A percentile compares a stretch with the other conserved stretches of the same genome.
phyloP scores from a whole-genome alignment of 2,888 invertebrate genomes.

The Drosophila tripunctata region DNA sequence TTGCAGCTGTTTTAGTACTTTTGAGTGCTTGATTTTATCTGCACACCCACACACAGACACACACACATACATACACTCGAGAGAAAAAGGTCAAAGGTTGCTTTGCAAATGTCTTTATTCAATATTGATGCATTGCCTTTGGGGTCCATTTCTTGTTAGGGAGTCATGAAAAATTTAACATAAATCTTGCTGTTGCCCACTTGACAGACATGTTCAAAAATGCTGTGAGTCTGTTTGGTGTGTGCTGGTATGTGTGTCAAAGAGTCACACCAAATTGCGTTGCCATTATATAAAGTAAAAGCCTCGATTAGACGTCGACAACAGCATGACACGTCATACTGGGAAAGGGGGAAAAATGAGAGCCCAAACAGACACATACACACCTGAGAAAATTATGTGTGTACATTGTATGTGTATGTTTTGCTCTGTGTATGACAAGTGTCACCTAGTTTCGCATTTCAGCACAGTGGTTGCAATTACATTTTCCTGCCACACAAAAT shows the following conservation, averaged over 20 bases:
- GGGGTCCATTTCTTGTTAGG: neutral
- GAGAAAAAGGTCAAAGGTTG: slow-evolving; percentile 46
- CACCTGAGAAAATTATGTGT: slow-evolving; percentile 27
- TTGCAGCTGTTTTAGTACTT: slow-evolving; percentile 38
- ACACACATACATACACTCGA: neutral
- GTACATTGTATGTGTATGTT: slow-evolving; percentile 27
- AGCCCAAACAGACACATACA: slow-evolving; percentile 62
- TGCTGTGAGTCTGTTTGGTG: slow-evolving; percentile 5
- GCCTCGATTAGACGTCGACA: slow-evolving; percentile 65
- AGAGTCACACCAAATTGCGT: slow-evolving; percentile 64
- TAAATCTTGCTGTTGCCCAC: slow-evolving; percentile 51
- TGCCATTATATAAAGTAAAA: slow-evolving; percentile 67
- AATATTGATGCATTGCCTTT: slow-evolving; percentile 66
- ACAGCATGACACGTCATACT: slow-evolving; percentile 43
- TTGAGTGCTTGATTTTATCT: slow-evolving; percentile 39
- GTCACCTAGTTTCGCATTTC: slow-evolving; percentile 52
- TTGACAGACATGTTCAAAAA: slow-evolving; percentile 23
- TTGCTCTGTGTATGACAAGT: slow-evolving; percentile 57
- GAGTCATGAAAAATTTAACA: slow-evolving; percentile 55
- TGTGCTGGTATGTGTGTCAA: slow-evolving; percentile 60
- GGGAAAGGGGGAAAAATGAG: slow-evolving; percentile 35
- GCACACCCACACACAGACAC: neutral
- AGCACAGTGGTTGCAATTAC: slow-evolving; percentile 49
- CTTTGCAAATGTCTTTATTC: slow-evolving; percentile 46
- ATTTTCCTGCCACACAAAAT: neutral